These are phyloP conservation scores for Centropus unirufus DNA, from an alignment of 2,113 vertebrate genomes.

Conservation along the genomic window DNA sequence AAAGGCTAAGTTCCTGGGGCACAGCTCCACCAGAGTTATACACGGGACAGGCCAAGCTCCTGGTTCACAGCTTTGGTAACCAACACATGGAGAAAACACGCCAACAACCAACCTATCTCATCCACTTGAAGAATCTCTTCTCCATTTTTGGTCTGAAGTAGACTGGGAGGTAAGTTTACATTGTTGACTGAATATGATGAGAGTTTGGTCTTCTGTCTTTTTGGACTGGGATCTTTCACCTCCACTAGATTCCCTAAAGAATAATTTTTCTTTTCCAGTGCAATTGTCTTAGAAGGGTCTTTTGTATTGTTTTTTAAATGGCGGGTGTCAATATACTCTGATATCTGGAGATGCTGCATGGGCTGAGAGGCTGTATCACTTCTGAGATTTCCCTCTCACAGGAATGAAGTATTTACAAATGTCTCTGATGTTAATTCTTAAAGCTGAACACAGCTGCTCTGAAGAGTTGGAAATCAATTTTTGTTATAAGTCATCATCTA, in stretches of 20 bases:
- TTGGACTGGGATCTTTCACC: not conserved
- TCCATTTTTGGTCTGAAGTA: not conserved
- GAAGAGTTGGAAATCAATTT: not conserved
- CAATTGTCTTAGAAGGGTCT: not conserved
- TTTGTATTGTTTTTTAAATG: not conserved
- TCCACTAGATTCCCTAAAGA: not conserved
- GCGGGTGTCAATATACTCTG: not conserved
- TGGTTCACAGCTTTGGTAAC: not conserved
- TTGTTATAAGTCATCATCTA: not conserved
- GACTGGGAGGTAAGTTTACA: not conserved
- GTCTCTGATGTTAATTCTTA: not conserved
- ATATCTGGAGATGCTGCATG: not conserved
- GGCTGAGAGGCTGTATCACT: not conserved
- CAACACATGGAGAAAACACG: not conserved
- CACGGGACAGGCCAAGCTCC: fast-evolving
- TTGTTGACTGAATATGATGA: not conserved
- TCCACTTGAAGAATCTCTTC: not conserved
- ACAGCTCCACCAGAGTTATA: not conserved
- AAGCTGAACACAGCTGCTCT: not conserved
- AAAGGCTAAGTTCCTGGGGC: fast-evolving
- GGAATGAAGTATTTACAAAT: not conserved
- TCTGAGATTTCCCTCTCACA: not conserved
- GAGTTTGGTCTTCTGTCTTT: not conserved
- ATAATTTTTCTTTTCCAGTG: not conserved
- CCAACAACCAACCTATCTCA: not conserved